Conservation (phyloP, 1,140 invertebrate genomes). For the Bathynomus jamesi region DNA sequence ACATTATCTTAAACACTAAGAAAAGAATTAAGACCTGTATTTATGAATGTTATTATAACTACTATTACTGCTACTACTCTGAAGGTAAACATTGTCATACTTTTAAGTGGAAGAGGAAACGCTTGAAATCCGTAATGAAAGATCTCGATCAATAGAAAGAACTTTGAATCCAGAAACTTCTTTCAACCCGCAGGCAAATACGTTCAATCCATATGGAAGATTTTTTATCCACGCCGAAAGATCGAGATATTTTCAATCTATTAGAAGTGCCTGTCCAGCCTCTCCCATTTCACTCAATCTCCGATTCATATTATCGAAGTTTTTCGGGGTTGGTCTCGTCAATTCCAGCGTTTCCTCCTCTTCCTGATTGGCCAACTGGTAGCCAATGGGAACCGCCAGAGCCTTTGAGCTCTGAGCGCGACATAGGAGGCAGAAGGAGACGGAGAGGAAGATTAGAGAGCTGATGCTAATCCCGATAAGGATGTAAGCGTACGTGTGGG, state of each 20-base stretch:
- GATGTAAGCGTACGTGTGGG: conserved; percentile 23
- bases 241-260: conserved; percentile 22
- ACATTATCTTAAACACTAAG: too few species aligned
- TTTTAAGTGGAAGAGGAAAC: too few species aligned
- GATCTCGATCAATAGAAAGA: too few species aligned
- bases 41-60: too few species aligned
- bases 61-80: too few species aligned
- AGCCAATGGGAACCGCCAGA: conserved; percentile 32
- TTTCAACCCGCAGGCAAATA: too few species aligned
- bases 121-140: too few species aligned
- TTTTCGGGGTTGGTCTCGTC: conserved; percentile 14
- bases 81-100: too few species aligned
- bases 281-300: conserved; percentile 22
- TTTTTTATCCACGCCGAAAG: too few species aligned
- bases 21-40: too few species aligned
- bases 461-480: conserved; percentile 20
- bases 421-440: conserved; percentile 27
- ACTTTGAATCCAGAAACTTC: too few species aligned
- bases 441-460: conserved; percentile 13
- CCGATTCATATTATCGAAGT: not conserved
- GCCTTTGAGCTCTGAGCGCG: conserved; percentile 20
- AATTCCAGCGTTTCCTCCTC: conserved; percentile 39
- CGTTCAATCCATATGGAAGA: too few species aligned
- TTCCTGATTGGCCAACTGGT: conserved; percentile 39
- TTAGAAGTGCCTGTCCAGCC: conserved; percentile 31